Base-by-base conservation (phyloP, 2,113 vertebrate species). In the Dermatemys mawii region DNA sequence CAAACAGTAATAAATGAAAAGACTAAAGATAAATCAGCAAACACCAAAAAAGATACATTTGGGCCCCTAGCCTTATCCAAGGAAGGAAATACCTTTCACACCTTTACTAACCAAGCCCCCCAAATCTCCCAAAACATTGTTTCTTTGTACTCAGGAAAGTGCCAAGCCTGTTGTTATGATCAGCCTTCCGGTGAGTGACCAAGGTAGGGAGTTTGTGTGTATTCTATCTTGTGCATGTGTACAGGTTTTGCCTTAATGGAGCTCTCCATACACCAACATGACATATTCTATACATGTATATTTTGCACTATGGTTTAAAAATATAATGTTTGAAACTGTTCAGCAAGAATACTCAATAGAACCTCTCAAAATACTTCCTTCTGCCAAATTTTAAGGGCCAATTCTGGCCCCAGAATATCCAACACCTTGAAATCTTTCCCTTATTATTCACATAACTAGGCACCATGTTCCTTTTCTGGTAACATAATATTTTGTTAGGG, bases 1-100 rank as follows among this genome's bases (percentile, higher is more conserved):
- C 84, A 84, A 55, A 90, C 80, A 76, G 22, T 83, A 81, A 76
- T 51, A 70, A 90, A 83, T 49, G 55, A 91, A 90, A 81, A 75
- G 55, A 2, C 55, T 70, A 44, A 50, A 60, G 10, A 27, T 81
- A 93, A 88, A 91, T 55, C 87, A 91, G 76, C 41, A 44, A 73
- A 86, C 73, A n/a, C 19, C 75, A 82, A 84, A 13, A 89, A 83
- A 84, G 73, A 16, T 4, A 1, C 80, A 85, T 90, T 94, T 46
- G 4, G n/a, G n/a, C 35, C 24, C 49, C n/a, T 50, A 53, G 32
- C 24, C 51, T 75, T 83, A 83, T 90, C 87, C 83, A 90, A 96
- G 93, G 48, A 85, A 80, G 19, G 54, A 19, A 1, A 8, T 22
- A 83, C 41, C 87, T 63, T 95, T 93, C 92, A 90, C 87, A 87